Percentiles rank a stretch among this genome's conserved stretches.
These are phyloP conservation scores for Anastrepha ludens DNA, from an alignment of 1,140 invertebrate species.

Conservation along the genomic window DNA sequence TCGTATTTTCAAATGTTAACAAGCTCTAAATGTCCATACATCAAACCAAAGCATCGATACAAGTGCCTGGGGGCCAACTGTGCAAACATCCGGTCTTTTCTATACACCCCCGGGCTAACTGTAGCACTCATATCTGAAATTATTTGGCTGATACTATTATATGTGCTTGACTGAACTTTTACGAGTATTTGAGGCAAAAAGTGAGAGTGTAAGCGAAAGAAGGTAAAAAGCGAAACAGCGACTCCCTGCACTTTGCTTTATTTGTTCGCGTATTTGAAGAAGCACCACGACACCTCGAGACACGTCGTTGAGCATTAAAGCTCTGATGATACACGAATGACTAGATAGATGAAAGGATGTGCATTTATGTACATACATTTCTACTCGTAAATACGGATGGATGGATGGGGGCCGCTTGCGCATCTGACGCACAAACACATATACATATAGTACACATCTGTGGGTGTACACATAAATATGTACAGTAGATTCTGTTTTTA, in stretches of 20 bases:
- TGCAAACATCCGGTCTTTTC: constrained; percentile 3
- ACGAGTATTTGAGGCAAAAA: neutral
- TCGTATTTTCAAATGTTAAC: constrained; percentile 46
- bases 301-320: neutral
- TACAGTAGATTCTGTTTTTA: too few relatives aligned
- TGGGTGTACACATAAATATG: neutral
- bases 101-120: neutral
- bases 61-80: neutral
- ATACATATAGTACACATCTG: too few relatives aligned
- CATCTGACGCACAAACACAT: neutral
- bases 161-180: neutral
- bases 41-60: neutral
- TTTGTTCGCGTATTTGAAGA: neutral
- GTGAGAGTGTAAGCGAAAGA: neutral
- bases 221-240: neutral
- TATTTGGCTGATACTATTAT: neutral
- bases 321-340: neutral
- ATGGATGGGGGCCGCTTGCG: neutral
- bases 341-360: neutral
- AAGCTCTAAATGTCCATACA: constrained; percentile 37
- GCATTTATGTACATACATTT: too few relatives aligned
- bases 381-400: too few relatives aligned
- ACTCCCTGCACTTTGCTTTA: neutral
- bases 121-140: neutral
- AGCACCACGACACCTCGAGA: neutral